Conservation (phyloP, 2,113 vertebrate genomes). For the Cavia aperea region DNA sequence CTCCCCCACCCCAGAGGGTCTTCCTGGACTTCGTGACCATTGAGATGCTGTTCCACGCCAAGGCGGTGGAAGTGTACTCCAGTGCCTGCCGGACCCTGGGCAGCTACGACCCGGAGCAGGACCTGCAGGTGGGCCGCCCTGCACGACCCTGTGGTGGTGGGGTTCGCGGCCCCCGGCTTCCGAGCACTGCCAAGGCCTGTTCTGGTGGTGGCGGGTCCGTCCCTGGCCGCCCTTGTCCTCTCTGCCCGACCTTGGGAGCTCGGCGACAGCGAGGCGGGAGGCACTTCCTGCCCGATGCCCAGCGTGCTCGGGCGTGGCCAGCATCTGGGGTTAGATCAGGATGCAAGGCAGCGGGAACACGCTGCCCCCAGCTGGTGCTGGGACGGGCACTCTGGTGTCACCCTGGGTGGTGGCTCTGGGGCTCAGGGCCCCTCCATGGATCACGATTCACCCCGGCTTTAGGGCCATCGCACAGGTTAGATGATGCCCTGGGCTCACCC, state of each 20-base stretch:
- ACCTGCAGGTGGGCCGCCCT: constrained; percentile 77
- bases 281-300: not conserved
- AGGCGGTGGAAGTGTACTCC: constrained; percentile 84
- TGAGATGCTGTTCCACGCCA: constrained; percentile 86
- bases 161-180: not conserved
- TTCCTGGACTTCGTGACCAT: constrained; percentile 83
- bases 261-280: not conserved
- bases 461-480: not conserved
- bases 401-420: not conserved
- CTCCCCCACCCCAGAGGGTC: constrained; percentile 72
- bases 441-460: not conserved
- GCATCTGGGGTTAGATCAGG: not conserved
- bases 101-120: constrained; percentile 75
- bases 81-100: constrained; percentile 79
- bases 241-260: accelerated
- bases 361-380: not conserved
- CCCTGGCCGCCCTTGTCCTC: not conserved
- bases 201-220: not conserved
- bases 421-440: not conserved
- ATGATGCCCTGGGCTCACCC: not conserved
- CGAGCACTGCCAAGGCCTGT: not conserved
- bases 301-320: not conserved
- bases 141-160: not conserved
- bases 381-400: not conserved
- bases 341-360: not conserved